Conservation (phyloP, 37 sponge, comb jelly and placozoan species). For the Tethya wilhelma region DNA sequence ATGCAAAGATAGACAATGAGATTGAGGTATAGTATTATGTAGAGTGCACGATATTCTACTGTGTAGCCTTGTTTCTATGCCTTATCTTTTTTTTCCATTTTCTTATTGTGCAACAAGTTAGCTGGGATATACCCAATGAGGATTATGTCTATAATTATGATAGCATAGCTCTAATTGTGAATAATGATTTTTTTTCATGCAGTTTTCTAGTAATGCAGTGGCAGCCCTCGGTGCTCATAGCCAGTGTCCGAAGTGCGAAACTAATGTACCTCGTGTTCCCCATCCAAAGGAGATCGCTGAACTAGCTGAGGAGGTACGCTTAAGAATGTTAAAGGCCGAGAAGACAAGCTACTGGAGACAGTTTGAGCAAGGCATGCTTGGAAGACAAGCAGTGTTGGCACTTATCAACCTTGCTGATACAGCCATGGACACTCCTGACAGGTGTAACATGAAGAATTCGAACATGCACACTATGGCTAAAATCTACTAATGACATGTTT, state of each 20-base stretch:
- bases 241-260: conserved; percentile 42
- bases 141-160: not conserved
- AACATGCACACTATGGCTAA: not conserved
- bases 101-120: not conserved
- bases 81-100: not conserved
- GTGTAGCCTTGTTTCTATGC: no score
- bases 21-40: conserved; percentile 16
- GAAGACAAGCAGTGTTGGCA: conserved; percentile 81
- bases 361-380: conserved; percentile 89
- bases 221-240: not conserved
- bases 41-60: no score
- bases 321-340: conserved; percentile 83
- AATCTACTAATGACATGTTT: not conserved
- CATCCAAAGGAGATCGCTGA: conserved; percentile 84
- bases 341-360: conserved; percentile 96
- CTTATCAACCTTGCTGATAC: conserved; percentile 79
- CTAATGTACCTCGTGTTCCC: conserved; percentile 61
- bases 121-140: no score
- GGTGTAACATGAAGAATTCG: no score
- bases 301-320: conserved; percentile 81
- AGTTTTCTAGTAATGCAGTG: not conserved
- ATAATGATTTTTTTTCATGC: not conserved
- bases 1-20: conserved; percentile 21
- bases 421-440: conserved; percentile 70
- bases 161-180: not conserved